Percentiles rank a stretch among this genome's conserved stretches.
Evolutionary conservation across 2,888 invertebrate genomes (phyloP).

Genomic region (Lomographa bimaculata): DNA sequence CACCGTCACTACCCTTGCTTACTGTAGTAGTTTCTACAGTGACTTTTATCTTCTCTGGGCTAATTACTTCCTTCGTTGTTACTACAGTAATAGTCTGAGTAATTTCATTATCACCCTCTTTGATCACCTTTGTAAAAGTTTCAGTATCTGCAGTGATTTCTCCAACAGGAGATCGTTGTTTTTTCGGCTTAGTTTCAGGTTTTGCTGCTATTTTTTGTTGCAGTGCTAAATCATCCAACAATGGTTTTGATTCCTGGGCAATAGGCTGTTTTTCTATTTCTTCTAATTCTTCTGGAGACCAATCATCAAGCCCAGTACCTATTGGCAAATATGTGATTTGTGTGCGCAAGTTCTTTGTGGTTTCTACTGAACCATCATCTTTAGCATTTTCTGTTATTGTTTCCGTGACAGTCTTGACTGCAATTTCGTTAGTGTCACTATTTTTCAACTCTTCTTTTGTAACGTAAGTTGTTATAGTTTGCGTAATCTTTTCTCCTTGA

Average conservation of each 20-base stretch:
- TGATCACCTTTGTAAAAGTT: conserved; percentile 69
- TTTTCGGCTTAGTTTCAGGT: conserved; percentile 54
- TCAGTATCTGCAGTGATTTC: conserved; percentile 76
- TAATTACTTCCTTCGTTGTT: conserved; percentile 76
- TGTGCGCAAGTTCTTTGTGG: conserved; percentile 75
- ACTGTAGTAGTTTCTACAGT: conserved; percentile 78
- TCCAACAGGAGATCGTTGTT: conserved; percentile 72
- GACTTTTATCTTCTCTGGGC: conserved; percentile 74
- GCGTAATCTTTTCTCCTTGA: conserved; percentile 70
- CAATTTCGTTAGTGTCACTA: conserved; percentile 62
- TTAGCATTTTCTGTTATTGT: conserved; percentile 72
- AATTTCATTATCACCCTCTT: conserved; percentile 72
- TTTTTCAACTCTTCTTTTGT: conserved; percentile 75
- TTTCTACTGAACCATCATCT: conserved; percentile 70
- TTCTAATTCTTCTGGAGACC: conserved; percentile 72
- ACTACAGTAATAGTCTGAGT: conserved; percentile 77
- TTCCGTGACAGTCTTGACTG: conserved; percentile 74
- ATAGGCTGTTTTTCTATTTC: conserved; percentile 63
- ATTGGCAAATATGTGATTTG: conserved; percentile 76
- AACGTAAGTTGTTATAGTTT: conserved; percentile 67
- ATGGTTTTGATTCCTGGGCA: conserved; percentile 47
- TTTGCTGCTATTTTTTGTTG: conserved; percentile 45
- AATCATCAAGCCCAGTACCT: conserved; percentile 72
- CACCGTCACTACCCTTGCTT: conserved; percentile 70
- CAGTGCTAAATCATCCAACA: conserved; percentile 46